A percentile compares a stretch with the other conserved stretches of the same genome.
Conservation (phyloP, 2,888 invertebrate genomes). For the Campoletis raptor region DNA sequence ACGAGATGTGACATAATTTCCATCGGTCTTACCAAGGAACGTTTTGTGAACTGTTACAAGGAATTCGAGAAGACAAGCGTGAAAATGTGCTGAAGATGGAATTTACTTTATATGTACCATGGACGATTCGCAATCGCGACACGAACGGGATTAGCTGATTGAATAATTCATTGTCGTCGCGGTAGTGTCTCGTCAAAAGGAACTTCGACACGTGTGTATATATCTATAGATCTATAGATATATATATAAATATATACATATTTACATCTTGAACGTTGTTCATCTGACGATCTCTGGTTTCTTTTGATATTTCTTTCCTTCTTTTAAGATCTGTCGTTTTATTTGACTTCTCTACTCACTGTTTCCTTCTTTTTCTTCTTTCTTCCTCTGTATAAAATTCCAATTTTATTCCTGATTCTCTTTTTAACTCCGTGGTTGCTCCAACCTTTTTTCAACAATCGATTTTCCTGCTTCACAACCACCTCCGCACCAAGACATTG, state of each 20-base stretch:
- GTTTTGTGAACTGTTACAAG: slow-evolving; percentile 20
- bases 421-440: not conserved
- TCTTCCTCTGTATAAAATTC: slow-evolving; percentile 29
- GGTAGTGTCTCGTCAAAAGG: slow-evolving; percentile 80
- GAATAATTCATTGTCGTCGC: slow-evolving; percentile 83
- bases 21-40: slow-evolving; percentile 33
- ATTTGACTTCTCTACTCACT: slow-evolving; percentile 60
- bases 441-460: slow-evolving; percentile 42
- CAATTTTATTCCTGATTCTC: slow-evolving; percentile 21
- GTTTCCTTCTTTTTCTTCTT: not conserved
- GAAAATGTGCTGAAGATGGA: slow-evolving; percentile 44
- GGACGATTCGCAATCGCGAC: slow-evolving; percentile 81
- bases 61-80: slow-evolving; percentile 54
- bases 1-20: slow-evolving; percentile 67
- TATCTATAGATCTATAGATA: not conserved
- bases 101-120: slow-evolving; percentile 58
- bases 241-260: not conserved
- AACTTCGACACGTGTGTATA: slow-evolving; percentile 69
- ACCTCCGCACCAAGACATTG: slow-evolving; percentile 71
- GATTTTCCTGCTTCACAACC: slow-evolving; percentile 32
- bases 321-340: slow-evolving; percentile 67
- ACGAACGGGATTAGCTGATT: slow-evolving; percentile 81
- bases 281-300: slow-evolving; percentile 59
- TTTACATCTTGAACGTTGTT: slow-evolving; percentile 64
- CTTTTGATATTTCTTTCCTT: slow-evolving; percentile 47